Conservation (phyloP, 2,888 invertebrate species). For the Aradus depressus region DNA sequence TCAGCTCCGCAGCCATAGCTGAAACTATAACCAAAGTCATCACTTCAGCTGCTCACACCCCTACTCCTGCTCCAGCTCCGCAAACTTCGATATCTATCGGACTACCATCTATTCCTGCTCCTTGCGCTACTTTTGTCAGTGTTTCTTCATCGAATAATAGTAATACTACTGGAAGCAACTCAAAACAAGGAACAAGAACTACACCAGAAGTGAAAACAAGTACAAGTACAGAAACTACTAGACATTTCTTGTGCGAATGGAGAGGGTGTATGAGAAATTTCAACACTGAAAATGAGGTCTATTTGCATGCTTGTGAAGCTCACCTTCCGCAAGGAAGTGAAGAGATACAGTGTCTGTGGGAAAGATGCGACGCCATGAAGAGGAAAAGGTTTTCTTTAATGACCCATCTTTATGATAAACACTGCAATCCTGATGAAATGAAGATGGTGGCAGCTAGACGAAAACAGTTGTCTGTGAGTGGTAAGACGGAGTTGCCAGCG, state of each 20-base stretch:
- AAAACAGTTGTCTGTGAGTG: conserved; percentile 44
- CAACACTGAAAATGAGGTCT: conserved; percentile 64
- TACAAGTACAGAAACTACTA: conserved; percentile 27
- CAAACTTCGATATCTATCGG: conserved; percentile 16
- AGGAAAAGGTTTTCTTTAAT: conserved; percentile 87
- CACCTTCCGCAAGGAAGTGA: conserved; percentile 64
- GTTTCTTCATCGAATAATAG: conserved; percentile 13
- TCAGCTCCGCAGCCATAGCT: neutral
- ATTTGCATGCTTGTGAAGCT: conserved; percentile 71
- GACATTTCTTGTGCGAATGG: conserved; percentile 72
- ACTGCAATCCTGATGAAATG: conserved; percentile 72
- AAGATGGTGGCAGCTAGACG: conserved; percentile 55
- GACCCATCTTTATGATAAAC: conserved; percentile 92
- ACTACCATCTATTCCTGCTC: conserved; percentile 23
- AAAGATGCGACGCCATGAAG: conserved; percentile 77
- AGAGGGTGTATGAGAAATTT: conserved; percentile 72
- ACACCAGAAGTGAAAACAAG: conserved; percentile 9
- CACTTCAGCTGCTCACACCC: neutral
- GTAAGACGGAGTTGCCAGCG: conserved; percentile 43
- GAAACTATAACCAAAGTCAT: conserved; percentile 3
- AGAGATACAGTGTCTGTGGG: conserved; percentile 83
- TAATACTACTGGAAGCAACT: conserved; percentile 21
- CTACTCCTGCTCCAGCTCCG: too few relatives aligned
- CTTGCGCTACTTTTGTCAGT: conserved; percentile 23
- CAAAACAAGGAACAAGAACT: conserved; percentile 11